Conservation (phyloP, 2,888 invertebrate species). For the Rotaria sp. region DNA sequence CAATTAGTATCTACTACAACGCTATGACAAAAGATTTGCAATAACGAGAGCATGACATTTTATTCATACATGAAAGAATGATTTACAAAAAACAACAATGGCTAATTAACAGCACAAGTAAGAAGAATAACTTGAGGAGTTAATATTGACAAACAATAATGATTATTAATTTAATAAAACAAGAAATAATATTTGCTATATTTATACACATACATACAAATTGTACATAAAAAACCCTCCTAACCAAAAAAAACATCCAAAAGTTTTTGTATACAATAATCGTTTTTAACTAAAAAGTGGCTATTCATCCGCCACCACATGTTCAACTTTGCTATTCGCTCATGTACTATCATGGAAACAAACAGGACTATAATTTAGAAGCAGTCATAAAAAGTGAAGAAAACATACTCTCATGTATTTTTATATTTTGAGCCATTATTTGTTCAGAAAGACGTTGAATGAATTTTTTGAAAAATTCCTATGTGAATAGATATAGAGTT, state of each 20-base stretch:
- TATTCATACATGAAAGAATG: too few species aligned
- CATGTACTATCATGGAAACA: neutral
- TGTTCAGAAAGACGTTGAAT: neutral
- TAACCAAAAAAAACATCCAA: neutral
- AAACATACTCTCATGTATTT: neutral
- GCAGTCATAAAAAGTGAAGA: neutral
- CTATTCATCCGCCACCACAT: neutral
- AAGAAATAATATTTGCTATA: too few species aligned
- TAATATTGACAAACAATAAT: too few species aligned
- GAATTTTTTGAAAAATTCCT: neutral
- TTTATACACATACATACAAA: too few species aligned
- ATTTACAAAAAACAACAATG: too few species aligned
- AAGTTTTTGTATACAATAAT: neutral
- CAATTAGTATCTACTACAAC: too few species aligned
- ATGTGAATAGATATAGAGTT: neutral
- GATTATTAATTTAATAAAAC: too few species aligned
- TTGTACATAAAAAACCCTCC: neutral
- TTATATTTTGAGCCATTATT: neutral
- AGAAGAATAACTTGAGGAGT: too few species aligned
- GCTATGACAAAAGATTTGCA: too few species aligned
- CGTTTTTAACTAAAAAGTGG: neutral
- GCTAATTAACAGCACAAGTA: too few species aligned
- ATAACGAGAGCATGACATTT: too few species aligned
- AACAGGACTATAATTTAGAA: neutral
- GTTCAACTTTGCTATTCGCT: neutral